A percentile compares a stretch with the other conserved stretches of the same genome.
phyloP scores from a whole-genome alignment of 2,797 vertebrate genomes.

The Gambusia yucatana region DNA sequence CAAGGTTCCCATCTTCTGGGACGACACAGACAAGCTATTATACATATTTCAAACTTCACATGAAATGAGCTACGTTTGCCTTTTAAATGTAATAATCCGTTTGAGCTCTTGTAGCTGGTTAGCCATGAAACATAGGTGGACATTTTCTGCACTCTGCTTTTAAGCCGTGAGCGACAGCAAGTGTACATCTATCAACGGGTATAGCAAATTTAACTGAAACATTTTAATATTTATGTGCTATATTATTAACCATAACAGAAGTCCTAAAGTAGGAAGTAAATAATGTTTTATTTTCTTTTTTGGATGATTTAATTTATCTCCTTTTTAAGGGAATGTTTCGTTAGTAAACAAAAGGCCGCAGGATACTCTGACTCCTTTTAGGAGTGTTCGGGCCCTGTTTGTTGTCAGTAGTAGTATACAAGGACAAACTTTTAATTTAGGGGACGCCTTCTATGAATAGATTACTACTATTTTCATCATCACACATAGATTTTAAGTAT shows the following conservation, averaged over 20 bases:
- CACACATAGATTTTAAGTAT: background rate
- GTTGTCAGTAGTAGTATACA: conserved; percentile 12
- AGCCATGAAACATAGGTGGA: conserved; percentile 51
- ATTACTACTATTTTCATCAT: background rate
- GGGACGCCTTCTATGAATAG: background rate
- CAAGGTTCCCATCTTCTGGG: rapidly evolving
- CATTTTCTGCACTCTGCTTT: conserved; percentile 52
- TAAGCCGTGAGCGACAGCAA: conserved; percentile 13
- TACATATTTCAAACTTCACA: rapidly evolving
- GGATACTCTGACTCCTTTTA: conserved; percentile 15
- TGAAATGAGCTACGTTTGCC: background rate
- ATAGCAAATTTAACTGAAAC: background rate
- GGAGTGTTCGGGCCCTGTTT: conserved; percentile 31
- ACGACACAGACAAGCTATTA: rapidly evolving
- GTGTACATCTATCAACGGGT: background rate
- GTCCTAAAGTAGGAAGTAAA: rapidly evolving
- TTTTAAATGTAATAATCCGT: conserved; percentile 2
- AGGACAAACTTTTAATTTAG: conserved; percentile 34
- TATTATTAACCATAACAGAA: background rate
- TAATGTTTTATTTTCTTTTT: rapidly evolving
- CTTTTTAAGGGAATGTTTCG: background rate
- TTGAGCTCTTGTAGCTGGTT: conserved; percentile 29
- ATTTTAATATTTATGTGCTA: background rate
- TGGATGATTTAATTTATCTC: background rate
- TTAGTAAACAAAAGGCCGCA: conserved; percentile 68